Conservation (phyloP, 2,797 vertebrate genomes). For the Falco novaeseelandiae region DNA sequence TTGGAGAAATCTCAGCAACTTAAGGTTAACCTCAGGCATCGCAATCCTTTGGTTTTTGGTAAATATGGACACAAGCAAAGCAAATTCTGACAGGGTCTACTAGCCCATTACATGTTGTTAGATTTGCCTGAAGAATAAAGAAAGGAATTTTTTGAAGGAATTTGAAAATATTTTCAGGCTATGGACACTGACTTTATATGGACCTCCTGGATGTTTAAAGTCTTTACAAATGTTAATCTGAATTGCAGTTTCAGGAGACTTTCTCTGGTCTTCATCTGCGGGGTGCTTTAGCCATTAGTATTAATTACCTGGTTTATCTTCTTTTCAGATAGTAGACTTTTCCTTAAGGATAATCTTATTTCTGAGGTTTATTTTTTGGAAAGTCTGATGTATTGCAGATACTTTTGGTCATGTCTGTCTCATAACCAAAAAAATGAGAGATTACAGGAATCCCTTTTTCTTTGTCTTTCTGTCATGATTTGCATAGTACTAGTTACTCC, state of each 20-base stretch:
- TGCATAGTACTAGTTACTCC: not conserved
- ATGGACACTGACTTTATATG: not conserved
- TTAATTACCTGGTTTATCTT: not conserved
- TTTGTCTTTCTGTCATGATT: not conserved
- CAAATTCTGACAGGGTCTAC: slow-evolving; percentile 13
- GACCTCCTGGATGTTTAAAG: not conserved
- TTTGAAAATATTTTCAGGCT: slow-evolving; percentile 15
- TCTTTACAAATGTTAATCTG: slow-evolving; percentile 43
- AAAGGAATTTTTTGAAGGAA: slow-evolving; percentile 23
- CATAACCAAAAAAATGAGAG: not conserved
- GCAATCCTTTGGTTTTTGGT: slow-evolving; percentile 34
- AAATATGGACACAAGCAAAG: slow-evolving; percentile 34
- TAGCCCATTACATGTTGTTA: not conserved
- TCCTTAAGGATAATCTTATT: not conserved
- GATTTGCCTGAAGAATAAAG: slow-evolving; percentile 23
- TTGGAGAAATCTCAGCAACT: slow-evolving; percentile 56
- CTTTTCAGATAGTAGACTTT: not conserved
- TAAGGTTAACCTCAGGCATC: slow-evolving; percentile 56
- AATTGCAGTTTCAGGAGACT: not conserved
- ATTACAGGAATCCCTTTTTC: not conserved
- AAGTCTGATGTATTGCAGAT: not conserved
- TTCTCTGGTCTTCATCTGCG: not conserved
- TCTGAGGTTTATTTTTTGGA: not conserved
- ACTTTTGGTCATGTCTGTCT: not conserved
- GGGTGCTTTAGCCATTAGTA: not conserved